Base-by-base conservation (phyloP, 2,888 invertebrate species). In the Brachyptera risi region DNA sequence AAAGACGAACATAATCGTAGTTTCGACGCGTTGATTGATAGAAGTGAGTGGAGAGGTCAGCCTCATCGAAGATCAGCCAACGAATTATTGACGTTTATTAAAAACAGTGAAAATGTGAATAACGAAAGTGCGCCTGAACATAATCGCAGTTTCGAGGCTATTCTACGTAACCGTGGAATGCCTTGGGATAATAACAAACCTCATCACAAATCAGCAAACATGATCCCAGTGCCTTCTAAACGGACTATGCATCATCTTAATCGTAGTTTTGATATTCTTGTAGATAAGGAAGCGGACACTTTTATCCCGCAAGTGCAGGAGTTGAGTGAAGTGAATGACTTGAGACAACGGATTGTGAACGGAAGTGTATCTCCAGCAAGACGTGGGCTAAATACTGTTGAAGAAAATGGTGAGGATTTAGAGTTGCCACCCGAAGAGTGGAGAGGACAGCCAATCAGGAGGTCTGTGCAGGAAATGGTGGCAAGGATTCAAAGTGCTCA, bases 391-490 rank as follows among this genome's bases (percentile, higher is more conserved):
- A 54, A 54, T 38, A 54, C 54, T 3, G 54, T 54, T 11, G 54
- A 35, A 4, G 54, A 54, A 23, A 35, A 35, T 21, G 23, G 19
- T 19, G 54, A 54, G 19, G 19, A 31, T 37, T 11, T 11, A 4
- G 17, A 3, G 3, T 2, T 2, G 19, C 19, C 9, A 2, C 21
- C 9, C 19, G 54, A 54, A 2, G 59, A 59, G 31, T 61, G 63
- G 63, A 47, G 59, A 56, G 61, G 42, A 13, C 58, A 62, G n/a
- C 67, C 70, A 51, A 76, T 76, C 1, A 75, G 83, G 47, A 81
- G 78, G 66, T 80, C 83, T 0, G 85, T 85, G 0, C 84, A 83
- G 68, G 84, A 84, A 69, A 73, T 85, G 67, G 83, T 84, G 23
- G 84, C 83, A 1, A 79, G 80, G 70, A 82, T 83, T 9, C 84